phyloP scores from a whole-genome alignment of 2,797 vertebrate species.

The Takifugu rubripes region DNA sequence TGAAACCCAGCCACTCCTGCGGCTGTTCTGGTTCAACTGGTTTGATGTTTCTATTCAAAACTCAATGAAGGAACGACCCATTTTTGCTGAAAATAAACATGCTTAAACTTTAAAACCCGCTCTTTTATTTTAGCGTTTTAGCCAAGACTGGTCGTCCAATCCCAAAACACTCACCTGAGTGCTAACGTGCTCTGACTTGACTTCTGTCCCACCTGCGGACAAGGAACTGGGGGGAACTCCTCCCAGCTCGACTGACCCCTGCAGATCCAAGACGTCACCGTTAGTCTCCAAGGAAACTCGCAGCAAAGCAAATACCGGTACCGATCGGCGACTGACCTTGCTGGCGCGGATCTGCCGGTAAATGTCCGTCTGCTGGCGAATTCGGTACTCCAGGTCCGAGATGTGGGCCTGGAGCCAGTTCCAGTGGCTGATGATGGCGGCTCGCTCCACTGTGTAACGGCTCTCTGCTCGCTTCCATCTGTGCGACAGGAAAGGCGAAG shows the following conservation, averaged over 20 bases:
- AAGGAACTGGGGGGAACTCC: constrained; percentile 70
- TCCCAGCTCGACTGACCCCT: constrained; percentile 91
- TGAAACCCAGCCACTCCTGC: constrained; percentile 3
- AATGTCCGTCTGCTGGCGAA: constrained; percentile 96
- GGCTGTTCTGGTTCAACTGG: not conserved
- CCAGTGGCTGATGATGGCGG: constrained; percentile 97
- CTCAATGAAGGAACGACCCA: not conserved
- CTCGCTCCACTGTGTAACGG: constrained; percentile 91
- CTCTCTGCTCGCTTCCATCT: constrained; percentile 95
- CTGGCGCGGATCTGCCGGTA: constrained; percentile 92
- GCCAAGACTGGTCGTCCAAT: no score
- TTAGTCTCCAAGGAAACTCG: constrained; percentile 1
- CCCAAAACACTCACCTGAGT: constrained; percentile 43
- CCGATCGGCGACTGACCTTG: constrained; percentile 78
- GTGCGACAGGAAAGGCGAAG: constrained; percentile 9
- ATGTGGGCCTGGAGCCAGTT: constrained; percentile 99
- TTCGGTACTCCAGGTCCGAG: constrained; percentile 98
- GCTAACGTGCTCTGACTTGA: constrained; percentile 75
- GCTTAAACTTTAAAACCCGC: not conserved
- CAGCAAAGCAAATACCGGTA: not conserved
- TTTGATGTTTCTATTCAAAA: constrained; percentile 1
- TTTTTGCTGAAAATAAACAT: not conserved
- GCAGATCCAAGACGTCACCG: constrained; percentile 19
- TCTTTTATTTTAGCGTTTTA: no score
- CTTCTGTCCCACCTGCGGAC: constrained; percentile 71